A percentile compares a stretch with the other conserved stretches of the same genome.
phyloP scores from a whole-genome alignment of 2,113 vertebrate species.

The Aix galericulata region DNA sequence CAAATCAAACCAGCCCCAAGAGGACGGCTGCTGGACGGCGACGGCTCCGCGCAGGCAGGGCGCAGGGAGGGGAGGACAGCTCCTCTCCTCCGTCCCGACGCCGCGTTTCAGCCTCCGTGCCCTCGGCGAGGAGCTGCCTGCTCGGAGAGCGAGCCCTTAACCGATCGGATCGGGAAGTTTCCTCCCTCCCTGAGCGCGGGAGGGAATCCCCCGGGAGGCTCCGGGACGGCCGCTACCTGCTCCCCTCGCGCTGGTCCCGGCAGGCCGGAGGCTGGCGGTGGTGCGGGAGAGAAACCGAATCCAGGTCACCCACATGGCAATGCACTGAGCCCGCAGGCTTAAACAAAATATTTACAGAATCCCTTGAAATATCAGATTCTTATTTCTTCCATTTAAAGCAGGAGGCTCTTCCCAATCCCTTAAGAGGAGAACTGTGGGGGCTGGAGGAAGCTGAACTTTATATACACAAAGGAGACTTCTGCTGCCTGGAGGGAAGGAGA shows the following conservation, averaged over 20 bases:
- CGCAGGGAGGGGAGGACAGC: neutral
- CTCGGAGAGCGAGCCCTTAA: neutral
- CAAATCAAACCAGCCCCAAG: conserved; percentile 42
- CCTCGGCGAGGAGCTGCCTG: fast-evolving
- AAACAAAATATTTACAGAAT: neutral
- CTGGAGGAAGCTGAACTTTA: neutral
- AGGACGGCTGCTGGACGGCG: neutral
- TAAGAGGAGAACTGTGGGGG: neutral
- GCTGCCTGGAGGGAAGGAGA: neutral
- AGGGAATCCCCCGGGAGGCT: neutral
- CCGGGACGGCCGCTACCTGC: neutral
- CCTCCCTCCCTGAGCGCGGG: neutral
- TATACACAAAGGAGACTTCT: neutral
- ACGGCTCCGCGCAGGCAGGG: neutral
- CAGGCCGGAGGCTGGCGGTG: neutral
- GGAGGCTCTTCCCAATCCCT: neutral
- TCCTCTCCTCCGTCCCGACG: neutral
- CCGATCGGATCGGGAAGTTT: neutral
- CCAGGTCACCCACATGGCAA: neutral
- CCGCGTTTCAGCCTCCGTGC: neutral
- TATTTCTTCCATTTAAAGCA: neutral
- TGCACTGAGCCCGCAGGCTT: neutral
- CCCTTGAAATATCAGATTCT: neutral
- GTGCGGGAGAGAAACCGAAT: neutral
- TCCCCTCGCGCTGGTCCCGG: fast-evolving